Evolutionary conservation across 2,113 vertebrate species (phyloP).

Genomic region (Phalacrocorax brasilianus): DNA sequence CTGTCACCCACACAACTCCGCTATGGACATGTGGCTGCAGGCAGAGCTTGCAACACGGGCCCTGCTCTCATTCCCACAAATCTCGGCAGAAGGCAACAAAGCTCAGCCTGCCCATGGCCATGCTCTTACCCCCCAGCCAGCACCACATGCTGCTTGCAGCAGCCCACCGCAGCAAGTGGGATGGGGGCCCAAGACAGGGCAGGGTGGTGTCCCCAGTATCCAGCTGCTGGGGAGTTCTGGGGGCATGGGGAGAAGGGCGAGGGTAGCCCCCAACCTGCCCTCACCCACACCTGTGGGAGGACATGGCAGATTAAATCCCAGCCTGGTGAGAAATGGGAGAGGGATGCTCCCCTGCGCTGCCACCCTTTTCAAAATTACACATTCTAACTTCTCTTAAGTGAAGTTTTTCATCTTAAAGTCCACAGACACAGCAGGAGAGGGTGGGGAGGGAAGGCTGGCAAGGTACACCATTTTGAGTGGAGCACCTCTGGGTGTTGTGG

Average conservation of each 20-base stretch:
- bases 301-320: background rate
- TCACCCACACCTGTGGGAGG: background rate
- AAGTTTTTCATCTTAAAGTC: background rate
- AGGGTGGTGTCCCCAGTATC: background rate
- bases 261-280: background rate
- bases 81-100: background rate
- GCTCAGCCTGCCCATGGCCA: background rate
- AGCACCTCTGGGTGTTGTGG: background rate
- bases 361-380: background rate
- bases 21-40: background rate
- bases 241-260: background rate
- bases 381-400: background rate
- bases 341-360: background rate
- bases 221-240: background rate
- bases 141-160: background rate
- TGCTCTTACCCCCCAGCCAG: background rate
- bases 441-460: background rate
- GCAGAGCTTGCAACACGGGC: rapidly evolving
- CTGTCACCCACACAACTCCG: background rate
- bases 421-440: background rate
- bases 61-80: background rate
- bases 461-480: background rate
- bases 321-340: background rate
- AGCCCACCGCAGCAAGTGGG: background rate
- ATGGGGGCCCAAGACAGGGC: background rate